A percentile compares a stretch with the other conserved stretches of the same genome.
These are phyloP conservation scores for Venustaconcha ellipsiformis DNA, from an alignment of 1,140 invertebrate genomes.

Conservation along the genomic window DNA sequence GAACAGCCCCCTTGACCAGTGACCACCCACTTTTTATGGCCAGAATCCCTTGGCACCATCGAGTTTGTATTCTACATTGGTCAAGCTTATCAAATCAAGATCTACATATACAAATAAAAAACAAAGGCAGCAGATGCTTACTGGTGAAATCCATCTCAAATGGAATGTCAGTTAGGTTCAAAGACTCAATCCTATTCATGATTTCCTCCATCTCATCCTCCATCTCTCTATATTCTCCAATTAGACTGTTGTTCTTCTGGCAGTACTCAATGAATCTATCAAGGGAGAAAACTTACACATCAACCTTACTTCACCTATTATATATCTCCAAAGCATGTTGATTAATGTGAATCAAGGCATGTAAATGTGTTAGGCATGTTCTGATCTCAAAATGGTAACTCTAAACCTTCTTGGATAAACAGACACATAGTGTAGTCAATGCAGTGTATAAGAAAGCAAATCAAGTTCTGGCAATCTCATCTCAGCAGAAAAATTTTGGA, in stretches of 20 bases:
- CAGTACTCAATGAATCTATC: slow-evolving; percentile 43
- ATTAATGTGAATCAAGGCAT: not conserved
- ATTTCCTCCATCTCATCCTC: slow-evolving; percentile 43
- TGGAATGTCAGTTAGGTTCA: slow-evolving; percentile 14
- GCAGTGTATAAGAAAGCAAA: too few species aligned
- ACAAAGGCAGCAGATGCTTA: too few species aligned
- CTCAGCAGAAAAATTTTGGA: too few species aligned
- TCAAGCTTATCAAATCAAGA: too few species aligned
- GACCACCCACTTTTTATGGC: too few species aligned
- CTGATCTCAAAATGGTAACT: not conserved
- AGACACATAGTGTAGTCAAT: too few species aligned
- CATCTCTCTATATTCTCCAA: slow-evolving; percentile 33
- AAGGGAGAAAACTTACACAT: not conserved
- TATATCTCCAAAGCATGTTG: not conserved
- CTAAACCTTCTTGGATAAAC: not conserved
- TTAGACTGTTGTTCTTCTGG: slow-evolving; percentile 31
- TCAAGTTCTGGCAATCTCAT: too few species aligned
- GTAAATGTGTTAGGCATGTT: not conserved
- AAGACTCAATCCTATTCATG: slow-evolving; percentile 28
- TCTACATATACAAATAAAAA: too few species aligned
- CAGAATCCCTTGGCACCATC: too few species aligned
- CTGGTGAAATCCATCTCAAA: too few species aligned
- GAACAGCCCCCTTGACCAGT: too few species aligned
- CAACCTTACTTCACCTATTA: not conserved
- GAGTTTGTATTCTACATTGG: too few species aligned